Conservation (phyloP, 1,140 invertebrate species). For the Euglossa dilemma region DNA sequence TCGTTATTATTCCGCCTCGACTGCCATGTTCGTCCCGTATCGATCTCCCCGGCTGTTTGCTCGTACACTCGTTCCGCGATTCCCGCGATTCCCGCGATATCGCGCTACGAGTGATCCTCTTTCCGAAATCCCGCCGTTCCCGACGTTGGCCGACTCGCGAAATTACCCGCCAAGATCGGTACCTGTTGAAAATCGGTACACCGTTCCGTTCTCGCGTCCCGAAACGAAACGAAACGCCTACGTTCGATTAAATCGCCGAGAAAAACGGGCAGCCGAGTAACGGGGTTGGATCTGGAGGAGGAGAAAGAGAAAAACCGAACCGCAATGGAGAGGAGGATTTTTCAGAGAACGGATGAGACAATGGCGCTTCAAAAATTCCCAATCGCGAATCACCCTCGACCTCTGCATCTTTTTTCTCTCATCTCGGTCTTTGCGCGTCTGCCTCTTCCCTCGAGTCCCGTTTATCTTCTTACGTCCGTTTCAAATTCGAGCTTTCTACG, state of each 20-base stretch:
- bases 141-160: not conserved
- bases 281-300: conserved; percentile 42
- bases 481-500: conserved; percentile 47
- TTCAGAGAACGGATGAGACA: conserved; percentile 55
- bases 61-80: not conserved
- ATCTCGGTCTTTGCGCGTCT: not conserved
- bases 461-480: conserved; percentile 50
- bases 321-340: conserved; percentile 7
- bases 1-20: conserved; percentile 20
- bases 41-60: conserved; percentile 7
- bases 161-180: too few relatives aligned
- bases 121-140: not conserved
- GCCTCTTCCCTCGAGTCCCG: not conserved
- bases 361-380: conserved; percentile 58
- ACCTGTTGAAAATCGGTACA: conserved; percentile 42
- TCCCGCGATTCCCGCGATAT: not conserved
- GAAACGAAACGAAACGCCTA: too few relatives aligned
- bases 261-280: conserved; percentile 58
- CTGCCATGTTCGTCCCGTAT: not conserved
- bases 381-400: conserved; percentile 64
- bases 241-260: conserved; percentile 58
- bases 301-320: not conserved
- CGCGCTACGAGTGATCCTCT: conserved; percentile 11
- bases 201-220: not conserved
- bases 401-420: not conserved